These are phyloP conservation scores for Oryzias celebensis DNA, from an alignment of 2,113 vertebrate species.

Conservation along the genomic window DNA sequence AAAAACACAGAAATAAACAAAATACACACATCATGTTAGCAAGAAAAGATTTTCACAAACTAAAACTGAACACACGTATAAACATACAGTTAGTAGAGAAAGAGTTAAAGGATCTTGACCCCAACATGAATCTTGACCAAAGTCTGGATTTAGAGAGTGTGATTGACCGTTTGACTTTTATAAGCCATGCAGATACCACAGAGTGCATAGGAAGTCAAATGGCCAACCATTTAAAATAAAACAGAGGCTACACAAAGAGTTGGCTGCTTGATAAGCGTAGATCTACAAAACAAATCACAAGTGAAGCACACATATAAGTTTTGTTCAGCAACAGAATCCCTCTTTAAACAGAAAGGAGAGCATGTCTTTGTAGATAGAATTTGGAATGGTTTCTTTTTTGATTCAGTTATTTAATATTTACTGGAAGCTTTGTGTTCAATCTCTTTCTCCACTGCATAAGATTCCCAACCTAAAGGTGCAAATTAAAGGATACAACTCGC, in stretches of 20 bases:
- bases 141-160: conserved; percentile 28
- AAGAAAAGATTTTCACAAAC: conserved; percentile 19
- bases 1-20: conserved; percentile 13
- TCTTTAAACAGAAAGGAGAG: conserved; percentile 63
- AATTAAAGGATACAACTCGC: conserved; percentile 24
- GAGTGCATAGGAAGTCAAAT: conserved; percentile 50
- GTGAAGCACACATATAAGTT: conserved; percentile 56
- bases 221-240: conserved; percentile 49
- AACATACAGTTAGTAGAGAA: conserved; percentile 19
- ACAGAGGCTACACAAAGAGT: conserved; percentile 35
- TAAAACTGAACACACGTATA: conserved; percentile 1
- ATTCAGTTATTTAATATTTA: conserved; percentile 6
- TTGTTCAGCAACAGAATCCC: conserved; percentile 54
- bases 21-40: conserved; percentile 20
- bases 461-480: conserved; percentile 9
- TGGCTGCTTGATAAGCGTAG: conserved; percentile 45
- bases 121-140: conserved; percentile 29
- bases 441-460: background rate
- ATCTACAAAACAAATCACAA: conserved; percentile 44
- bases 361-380: background rate
- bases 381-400: background rate
- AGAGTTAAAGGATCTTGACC: conserved; percentile 20
- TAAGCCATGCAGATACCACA: conserved; percentile 62
- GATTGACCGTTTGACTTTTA: conserved; percentile 60
- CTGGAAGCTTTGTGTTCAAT: conserved; percentile 9